Percentiles rank a stretch among this genome's conserved stretches.
These are phyloP conservation scores for Myiozetetes cayanensis DNA, from an alignment of 2,113 vertebrate genomes.

Conservation along the genomic window DNA sequence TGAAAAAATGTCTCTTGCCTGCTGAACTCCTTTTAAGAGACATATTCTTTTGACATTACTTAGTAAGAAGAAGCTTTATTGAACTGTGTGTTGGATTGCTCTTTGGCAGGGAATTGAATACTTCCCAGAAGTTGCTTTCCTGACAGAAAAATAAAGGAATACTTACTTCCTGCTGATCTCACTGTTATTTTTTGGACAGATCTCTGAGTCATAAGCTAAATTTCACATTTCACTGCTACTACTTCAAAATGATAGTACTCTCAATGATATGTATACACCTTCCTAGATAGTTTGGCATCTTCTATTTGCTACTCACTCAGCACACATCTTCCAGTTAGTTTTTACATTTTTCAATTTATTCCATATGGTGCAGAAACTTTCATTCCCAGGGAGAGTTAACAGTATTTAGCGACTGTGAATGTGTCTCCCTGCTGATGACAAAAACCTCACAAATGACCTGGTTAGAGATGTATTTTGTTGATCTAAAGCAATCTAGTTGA, in stretches of 20 bases:
- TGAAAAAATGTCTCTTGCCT: neutral
- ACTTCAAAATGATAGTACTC: neutral
- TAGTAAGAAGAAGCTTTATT: neutral
- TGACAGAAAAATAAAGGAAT: neutral
- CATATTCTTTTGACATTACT: neutral
- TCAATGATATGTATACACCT: neutral
- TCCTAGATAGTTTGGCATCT: neutral
- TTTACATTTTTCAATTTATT: neutral
- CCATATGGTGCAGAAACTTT: neutral
- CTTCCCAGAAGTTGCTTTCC: neutral
- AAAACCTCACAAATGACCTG: neutral
- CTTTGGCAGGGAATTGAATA: neutral
- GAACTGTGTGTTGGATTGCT: neutral
- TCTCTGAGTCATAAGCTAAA: neutral
- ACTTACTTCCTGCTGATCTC: neutral
- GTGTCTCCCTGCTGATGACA: neutral
- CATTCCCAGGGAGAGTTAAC: neutral
- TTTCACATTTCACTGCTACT: neutral
- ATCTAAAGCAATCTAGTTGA: neutral
- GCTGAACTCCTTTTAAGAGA: neutral
- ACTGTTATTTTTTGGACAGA: neutral
- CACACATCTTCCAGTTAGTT: neutral
- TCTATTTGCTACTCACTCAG: neutral
- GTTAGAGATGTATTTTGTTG: neutral
- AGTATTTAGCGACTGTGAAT: neutral